Percentiles rank a stretch among this genome's conserved stretches.
phyloP scores from a whole-genome alignment of 1,140 invertebrate genomes.

The Drosophila oshimai region DNA sequence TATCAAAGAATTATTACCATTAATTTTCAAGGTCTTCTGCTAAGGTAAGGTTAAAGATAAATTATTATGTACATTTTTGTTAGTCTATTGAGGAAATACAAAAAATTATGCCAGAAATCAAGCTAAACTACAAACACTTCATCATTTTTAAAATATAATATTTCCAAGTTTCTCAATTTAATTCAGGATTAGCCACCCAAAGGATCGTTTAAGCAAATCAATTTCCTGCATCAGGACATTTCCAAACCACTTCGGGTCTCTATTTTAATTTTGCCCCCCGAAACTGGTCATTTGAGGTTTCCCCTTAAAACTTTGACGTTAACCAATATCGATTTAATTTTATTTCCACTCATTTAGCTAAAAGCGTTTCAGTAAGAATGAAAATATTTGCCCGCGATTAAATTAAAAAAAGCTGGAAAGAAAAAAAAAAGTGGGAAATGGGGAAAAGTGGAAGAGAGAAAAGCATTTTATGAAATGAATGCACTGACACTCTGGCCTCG shows the following conservation, averaged over 20 bases:
- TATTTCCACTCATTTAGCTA: slow-evolving; percentile 82
- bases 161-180: not conserved
- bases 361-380: slow-evolving; percentile 66
- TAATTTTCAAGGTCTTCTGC: slow-evolving; percentile 25
- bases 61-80: not conserved
- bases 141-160: not conserved
- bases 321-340: slow-evolving; percentile 82
- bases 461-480: slow-evolving; percentile 81
- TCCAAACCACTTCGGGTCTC: not conserved
- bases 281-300: slow-evolving; percentile 45
- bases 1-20: slow-evolving; percentile 53
- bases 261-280: slow-evolving; percentile 16
- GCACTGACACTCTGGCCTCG: slow-evolving; percentile 75
- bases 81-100: no score
- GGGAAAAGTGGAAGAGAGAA: slow-evolving; percentile 30
- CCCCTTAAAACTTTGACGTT: slow-evolving; percentile 57
- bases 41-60: not conserved
- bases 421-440: slow-evolving; percentile 18
- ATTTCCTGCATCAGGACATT: slow-evolving; percentile 5
- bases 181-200: not conserved
- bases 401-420: slow-evolving; percentile 47
- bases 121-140: not conserved
- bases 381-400: slow-evolving; percentile 82
- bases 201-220: slow-evolving; percentile 23
- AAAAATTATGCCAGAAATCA: not conserved